Conservation (phyloP, 2,888 invertebrate species). For the Cheiracanthium punctorium region DNA sequence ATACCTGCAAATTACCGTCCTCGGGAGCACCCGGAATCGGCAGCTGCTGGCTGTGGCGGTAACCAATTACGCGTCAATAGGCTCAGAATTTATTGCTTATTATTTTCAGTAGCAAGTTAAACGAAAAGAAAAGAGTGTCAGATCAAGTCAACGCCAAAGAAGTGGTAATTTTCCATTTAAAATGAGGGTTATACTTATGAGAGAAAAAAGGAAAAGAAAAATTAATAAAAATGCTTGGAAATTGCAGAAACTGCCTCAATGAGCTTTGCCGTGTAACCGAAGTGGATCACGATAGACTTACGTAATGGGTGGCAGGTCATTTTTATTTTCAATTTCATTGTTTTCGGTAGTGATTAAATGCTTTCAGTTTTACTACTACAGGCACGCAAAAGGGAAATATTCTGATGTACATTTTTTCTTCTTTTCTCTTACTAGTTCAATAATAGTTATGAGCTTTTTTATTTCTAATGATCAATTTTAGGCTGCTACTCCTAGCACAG, state of each 20-base stretch:
- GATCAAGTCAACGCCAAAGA: neutral
- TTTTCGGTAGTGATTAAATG: neutral
- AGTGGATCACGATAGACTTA: conserved; percentile 11
- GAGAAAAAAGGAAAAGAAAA: conserved; percentile 29
- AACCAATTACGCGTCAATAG: conserved; percentile 41
- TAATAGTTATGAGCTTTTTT: neutral
- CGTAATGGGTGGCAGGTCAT: conserved; percentile 28
- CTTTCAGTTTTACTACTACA: neutral
- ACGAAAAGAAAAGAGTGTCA: neutral
- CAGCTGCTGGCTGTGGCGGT: conserved; percentile 32
- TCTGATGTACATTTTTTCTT: neutral
- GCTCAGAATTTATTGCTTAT: conserved; percentile 63
- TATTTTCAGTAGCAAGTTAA: conserved; percentile 37
- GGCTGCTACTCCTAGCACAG: too few species aligned
- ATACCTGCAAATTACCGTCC: conserved; percentile 62
- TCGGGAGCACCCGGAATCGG: conserved; percentile 33
- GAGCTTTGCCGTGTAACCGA: conserved; percentile 32
- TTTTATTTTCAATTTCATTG: neutral
- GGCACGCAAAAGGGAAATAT: neutral
- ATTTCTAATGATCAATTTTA: neutral
- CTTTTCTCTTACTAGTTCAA: neutral
- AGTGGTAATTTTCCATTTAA: conserved; percentile 58
- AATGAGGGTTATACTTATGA: conserved; percentile 13
- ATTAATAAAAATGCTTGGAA: conserved; percentile 26
- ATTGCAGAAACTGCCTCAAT: conserved; percentile 16